Percentiles rank a stretch among this genome's conserved stretches.
These are phyloP conservation scores for Gallirallus australis DNA, from an alignment of 2,797 vertebrate species.

Conservation along the genomic window DNA sequence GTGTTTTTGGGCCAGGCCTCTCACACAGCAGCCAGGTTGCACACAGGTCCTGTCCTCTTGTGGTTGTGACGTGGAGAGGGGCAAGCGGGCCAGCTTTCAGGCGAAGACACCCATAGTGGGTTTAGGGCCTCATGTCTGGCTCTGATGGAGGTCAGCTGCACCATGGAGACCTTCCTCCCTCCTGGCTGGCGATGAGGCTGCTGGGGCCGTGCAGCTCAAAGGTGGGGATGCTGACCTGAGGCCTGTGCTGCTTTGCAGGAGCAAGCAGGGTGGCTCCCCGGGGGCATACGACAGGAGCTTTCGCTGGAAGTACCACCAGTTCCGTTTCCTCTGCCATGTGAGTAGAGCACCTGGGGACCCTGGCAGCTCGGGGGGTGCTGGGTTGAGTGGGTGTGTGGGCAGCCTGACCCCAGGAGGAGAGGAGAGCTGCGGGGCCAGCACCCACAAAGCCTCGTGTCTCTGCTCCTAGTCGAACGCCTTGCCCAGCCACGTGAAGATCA, in stretches of 20 bases:
- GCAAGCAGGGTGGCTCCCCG: conserved; percentile 90
- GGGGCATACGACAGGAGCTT: conserved; percentile 97
- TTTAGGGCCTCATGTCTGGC: accelerated
- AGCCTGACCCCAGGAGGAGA: not conserved
- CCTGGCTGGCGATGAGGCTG: accelerated
- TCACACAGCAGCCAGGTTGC: accelerated
- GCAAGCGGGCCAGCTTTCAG: not conserved
- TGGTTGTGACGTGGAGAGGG: accelerated
- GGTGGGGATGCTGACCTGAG: not conserved
- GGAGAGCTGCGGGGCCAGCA: not conserved
- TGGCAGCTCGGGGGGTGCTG: accelerated
- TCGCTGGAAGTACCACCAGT: conserved; percentile 99
- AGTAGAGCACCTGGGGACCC: conserved; percentile 58
- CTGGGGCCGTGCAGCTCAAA: accelerated
- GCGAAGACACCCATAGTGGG: accelerated
- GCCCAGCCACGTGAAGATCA: conserved; percentile 98
- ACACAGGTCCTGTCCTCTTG: accelerated
- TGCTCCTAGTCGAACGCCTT: conserved; percentile 90
- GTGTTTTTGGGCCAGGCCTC: not conserved
- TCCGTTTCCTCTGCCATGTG: conserved; percentile 97
- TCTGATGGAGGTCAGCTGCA: accelerated
- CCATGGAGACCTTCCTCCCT: not conserved
- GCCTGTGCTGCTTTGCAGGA: conserved; percentile 72
- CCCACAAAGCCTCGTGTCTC: not conserved
- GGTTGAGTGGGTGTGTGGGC: not conserved